Conservation (phyloP, 2,888 invertebrate genomes). For the Homarus gammarus region DNA sequence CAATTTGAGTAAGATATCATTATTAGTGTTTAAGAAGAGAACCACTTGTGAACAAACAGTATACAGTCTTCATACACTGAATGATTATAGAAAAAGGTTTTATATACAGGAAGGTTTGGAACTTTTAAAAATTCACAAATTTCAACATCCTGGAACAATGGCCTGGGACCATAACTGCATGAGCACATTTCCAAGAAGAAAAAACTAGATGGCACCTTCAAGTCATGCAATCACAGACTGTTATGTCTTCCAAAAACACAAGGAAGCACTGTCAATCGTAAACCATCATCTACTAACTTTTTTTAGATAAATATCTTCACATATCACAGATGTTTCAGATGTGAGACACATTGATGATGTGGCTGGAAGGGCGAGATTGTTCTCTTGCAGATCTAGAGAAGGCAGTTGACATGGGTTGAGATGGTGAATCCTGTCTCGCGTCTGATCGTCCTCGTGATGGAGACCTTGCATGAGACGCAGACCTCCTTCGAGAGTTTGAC, state of each 20-base stretch:
- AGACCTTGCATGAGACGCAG: slow-evolving; percentile 28
- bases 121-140: not conserved
- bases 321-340: not conserved
- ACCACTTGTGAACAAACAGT: too few species aligned
- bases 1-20: too few species aligned
- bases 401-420: not conserved
- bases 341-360: slow-evolving; percentile 34
- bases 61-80: too few species aligned
- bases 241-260: slow-evolving; percentile 9
- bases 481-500: slow-evolving; percentile 18
- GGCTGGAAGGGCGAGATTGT: slow-evolving; percentile 35
- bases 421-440: not conserved
- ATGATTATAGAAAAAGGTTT: not conserved
- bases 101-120: not conserved
- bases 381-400: slow-evolving; percentile 20
- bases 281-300: not conserved
- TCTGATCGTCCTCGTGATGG: slow-evolving; percentile 20
- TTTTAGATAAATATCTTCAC: not conserved
- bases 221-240: slow-evolving; percentile 18
- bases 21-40: too few species aligned
- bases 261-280: not conserved
- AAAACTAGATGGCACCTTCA: slow-evolving; percentile 12
- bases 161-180: not conserved
- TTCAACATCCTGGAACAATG: not conserved
- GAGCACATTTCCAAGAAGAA: not conserved